Evolutionary conservation across 1,140 invertebrate genomes (phyloP).

Genomic region (Aphelenchoides avenae): DNA sequence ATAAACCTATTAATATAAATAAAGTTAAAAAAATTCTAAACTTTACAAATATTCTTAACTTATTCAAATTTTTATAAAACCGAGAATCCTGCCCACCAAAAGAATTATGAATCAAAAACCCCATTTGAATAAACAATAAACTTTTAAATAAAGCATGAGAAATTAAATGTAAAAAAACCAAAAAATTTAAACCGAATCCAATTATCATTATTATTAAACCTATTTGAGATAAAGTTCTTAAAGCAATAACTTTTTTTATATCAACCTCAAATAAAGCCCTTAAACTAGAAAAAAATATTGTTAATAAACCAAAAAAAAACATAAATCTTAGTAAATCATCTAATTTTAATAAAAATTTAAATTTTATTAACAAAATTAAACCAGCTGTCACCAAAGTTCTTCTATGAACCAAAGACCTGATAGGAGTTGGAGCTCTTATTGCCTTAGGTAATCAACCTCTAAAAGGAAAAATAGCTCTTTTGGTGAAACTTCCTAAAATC

Average conservation of each 20-base stretch:
- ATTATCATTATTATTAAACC: conserved; percentile 1
- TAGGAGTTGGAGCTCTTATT: conserved; percentile 44
- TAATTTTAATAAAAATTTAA: background rate
- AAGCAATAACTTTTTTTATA: conserved; percentile 13
- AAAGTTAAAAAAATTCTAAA: background rate
- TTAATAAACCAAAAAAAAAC: background rate
- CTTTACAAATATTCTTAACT: background rate
- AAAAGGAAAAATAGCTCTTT: conserved; percentile 45
- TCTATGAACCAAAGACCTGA: conserved; percentile 46
- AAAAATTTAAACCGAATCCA: conserved; percentile 2
- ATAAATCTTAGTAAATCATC: background rate
- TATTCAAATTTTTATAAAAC: conserved; percentile 10
- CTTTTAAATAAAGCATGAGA: conserved; percentile 13
- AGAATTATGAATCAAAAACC: conserved; percentile 13
- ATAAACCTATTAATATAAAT: conserved; percentile 3
- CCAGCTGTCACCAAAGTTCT: conserved; percentile 41
- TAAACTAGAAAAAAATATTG: background rate
- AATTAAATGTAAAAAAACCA: conserved; percentile 23
- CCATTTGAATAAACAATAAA: conserved; percentile 5
- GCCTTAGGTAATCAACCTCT: conserved; percentile 41
- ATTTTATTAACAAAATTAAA: conserved; percentile 39
- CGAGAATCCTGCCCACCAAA: background rate
- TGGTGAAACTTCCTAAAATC: conserved; percentile 24
- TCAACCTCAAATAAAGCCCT: background rate
- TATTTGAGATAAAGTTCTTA: conserved; percentile 7